Base-by-base conservation (phyloP, 35 echinoderm and acorn worm species). In the Stichopus chloronotus region DNA sequence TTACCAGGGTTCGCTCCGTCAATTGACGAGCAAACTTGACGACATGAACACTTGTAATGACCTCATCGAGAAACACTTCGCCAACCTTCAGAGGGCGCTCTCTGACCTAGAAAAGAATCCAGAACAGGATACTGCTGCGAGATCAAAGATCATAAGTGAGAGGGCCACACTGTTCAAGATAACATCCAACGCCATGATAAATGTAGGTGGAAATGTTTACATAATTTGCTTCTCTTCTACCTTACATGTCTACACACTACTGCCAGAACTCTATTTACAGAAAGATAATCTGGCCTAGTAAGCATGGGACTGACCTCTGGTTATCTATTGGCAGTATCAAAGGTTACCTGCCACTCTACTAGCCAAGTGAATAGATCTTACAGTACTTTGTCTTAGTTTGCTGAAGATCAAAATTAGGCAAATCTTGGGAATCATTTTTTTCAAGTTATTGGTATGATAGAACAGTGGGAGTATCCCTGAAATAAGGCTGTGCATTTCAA, bases 151-250 rank as follows among this genome's bases (percentile, higher is more conserved):
- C 25, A 95, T 99, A 94, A 99, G 84, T 83, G 97, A 99, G 71
- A 93, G 97, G 81, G 95, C 97, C 8, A 99, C 97, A 5, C 78
- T 99, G 56, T 99, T 99, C 83, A 94, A 95, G 59, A 99, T 99
- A 58, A 99, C 97, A 61, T 99, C 97, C 8, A 99, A 99, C 82
- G 97, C 97, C 83, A 99, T 99, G 97, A 99, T 99, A 25, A 99
- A 99, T 90, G 97, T 99, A 93, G 96, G 97, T 96, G n/a, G 24
- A 12, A 25, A 3, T 13, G n/a, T 59, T 16, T 71, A 57, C 72
- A 20, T 59, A 57, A 52, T 52, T 25, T n/a, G 30, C 16, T 53
- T 84, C 24, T 84, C 52, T 19, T n/a, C 23, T 12, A 25, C 0
- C 11, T 11, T 9, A 19, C 10, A 25, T 84, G 81, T 84, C 22